Percentiles rank a stretch among this genome's conserved stretches.
These are phyloP conservation scores for Pseudorhombus dupliciocellatus DNA, from an alignment of 2,113 vertebrate species.

Conservation along the genomic window DNA sequence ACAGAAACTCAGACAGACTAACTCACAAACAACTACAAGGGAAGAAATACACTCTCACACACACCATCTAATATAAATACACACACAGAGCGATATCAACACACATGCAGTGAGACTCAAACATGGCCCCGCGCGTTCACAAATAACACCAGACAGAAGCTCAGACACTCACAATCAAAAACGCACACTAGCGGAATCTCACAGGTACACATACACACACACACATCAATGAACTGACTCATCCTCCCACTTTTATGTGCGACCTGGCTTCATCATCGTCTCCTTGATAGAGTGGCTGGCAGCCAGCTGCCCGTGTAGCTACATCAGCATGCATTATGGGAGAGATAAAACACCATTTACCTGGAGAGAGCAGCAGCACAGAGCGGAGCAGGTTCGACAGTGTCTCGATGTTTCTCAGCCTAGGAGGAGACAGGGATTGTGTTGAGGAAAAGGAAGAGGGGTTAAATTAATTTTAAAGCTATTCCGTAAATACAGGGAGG, in stretches of 20 bases:
- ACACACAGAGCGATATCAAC: not conserved
- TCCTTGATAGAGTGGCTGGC: constrained; percentile 60
- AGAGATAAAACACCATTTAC: constrained; percentile 72
- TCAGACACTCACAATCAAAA: not conserved
- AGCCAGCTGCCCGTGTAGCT: constrained; percentile 61
- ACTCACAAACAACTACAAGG: not conserved
- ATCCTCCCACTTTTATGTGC: constrained; percentile 64
- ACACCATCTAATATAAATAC: not conserved
- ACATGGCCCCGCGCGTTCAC: not conserved
- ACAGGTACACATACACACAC: not conserved
- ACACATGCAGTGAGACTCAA: not conserved
- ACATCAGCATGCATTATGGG: constrained; percentile 72
- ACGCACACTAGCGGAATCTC: not conserved
- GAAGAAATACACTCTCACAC: not conserved
- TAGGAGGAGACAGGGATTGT: constrained; percentile 61
- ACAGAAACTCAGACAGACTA: not conserved
- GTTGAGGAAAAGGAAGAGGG: constrained; percentile 47
- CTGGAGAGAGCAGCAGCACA: constrained; percentile 85
- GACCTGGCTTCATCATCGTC: constrained; percentile 62
- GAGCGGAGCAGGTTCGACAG: constrained; percentile 90
- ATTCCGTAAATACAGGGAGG: constrained; percentile 33
- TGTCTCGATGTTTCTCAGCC: constrained; percentile 90
- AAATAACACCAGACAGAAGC: not conserved
- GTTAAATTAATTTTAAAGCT: constrained; percentile 42
- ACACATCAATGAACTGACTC: constrained; percentile 38